phyloP scores from a whole-genome alignment of 2,113 vertebrate species.

The Sapajus apella region DNA sequence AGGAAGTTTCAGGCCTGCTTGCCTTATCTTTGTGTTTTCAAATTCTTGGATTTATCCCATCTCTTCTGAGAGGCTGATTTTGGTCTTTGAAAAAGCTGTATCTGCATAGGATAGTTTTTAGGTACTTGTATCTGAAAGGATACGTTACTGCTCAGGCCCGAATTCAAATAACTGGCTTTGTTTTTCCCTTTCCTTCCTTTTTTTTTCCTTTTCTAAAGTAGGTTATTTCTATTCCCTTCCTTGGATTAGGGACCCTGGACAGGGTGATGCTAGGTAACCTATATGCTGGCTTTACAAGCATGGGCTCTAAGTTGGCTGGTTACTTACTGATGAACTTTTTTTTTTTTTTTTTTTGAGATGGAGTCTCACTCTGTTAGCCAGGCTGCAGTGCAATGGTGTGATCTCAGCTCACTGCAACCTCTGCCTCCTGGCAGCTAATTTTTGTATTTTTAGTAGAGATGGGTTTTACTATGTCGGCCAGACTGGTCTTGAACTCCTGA shows the following conservation, averaged over 20 bases:
- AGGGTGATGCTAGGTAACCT: neutral
- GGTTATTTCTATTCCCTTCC: neutral
- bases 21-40: neutral
- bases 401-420: no score
- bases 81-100: conserved; percentile 7
- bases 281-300: neutral
- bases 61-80: conserved; percentile 40
- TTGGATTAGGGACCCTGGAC: neutral
- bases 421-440: no score
- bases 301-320: neutral
- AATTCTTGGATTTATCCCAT: neutral
- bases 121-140: conserved; percentile 1
- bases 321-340: neutral
- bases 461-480: no score
- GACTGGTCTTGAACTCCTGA: no score
- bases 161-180: neutral
- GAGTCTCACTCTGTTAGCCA: no score
- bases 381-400: no score
- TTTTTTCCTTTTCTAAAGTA: neutral
- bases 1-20: neutral
- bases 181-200: no score
- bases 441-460: no score
- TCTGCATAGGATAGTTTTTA: conserved; percentile 27
- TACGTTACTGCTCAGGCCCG: neutral
- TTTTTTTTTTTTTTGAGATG: no score